phyloP scores from a whole-genome alignment of 2,888 invertebrate species.

The Macaria notata region DNA sequence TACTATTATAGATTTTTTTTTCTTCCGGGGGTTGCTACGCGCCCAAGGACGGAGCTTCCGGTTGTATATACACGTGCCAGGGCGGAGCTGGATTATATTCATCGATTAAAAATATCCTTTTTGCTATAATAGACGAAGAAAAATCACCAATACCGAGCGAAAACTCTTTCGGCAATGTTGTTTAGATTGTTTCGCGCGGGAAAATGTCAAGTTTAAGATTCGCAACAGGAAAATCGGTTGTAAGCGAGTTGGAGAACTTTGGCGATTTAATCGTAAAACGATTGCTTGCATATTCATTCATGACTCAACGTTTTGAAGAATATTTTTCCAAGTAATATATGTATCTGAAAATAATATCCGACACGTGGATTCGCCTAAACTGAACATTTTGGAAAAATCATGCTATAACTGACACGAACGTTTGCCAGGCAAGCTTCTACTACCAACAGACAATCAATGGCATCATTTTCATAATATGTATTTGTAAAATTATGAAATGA shows the following conservation, averaged over 20 bases:
- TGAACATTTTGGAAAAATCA: too few relatives aligned
- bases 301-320: too few relatives aligned
- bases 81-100: conserved; percentile 46
- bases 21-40: conserved; percentile 63
- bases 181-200: background rate
- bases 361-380: too few relatives aligned
- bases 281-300: too few relatives aligned
- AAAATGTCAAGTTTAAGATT: conserved; percentile 1
- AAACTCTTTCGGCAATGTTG: background rate
- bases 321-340: too few relatives aligned
- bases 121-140: conserved; percentile 14
- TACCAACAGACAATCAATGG: too few relatives aligned
- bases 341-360: too few relatives aligned
- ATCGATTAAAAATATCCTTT: conserved; percentile 39
- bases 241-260: conserved; percentile 1
- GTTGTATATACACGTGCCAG: conserved; percentile 57
- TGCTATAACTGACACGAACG: too few relatives aligned
- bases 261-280: too few relatives aligned
- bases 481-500: too few relatives aligned
- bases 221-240: conserved; percentile 5
- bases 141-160: conserved; percentile 2
- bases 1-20: conserved; percentile 72
- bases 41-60: conserved; percentile 68
- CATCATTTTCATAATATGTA: too few relatives aligned
- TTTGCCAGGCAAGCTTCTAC: too few relatives aligned